These are phyloP conservation scores for Nasonia longicornis DNA, from an alignment of 1,140 invertebrate species.

Conservation along the genomic window DNA sequence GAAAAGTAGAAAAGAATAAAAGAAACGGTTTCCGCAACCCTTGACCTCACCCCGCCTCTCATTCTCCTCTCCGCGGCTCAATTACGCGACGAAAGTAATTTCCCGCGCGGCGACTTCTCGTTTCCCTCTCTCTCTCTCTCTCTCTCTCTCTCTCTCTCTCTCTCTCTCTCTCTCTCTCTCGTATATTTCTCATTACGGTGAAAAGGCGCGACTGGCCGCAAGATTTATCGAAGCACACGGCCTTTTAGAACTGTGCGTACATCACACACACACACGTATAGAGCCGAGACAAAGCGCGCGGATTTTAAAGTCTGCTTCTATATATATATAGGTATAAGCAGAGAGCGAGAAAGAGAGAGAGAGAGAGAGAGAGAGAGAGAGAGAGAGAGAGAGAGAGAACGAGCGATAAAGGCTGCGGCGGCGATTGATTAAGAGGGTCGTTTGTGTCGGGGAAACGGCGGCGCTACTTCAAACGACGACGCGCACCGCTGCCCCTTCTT, in stretches of 20 bases:
- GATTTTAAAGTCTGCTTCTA: not conserved
- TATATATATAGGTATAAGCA: not conserved
- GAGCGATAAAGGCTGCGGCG: conserved; percentile 60
- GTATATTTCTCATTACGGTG: conserved; percentile 40
- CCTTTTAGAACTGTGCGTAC: conserved; percentile 51
- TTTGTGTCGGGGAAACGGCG: conserved; percentile 60
- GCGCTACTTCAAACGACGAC: conserved; percentile 57
- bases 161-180: not conserved
- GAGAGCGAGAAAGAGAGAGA: conserved; percentile 41
- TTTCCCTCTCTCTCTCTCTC: not conserved
- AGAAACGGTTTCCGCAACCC: not conserved
- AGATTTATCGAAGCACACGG: conserved; percentile 60
- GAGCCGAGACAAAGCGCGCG: conserved; percentile 18
- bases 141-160: too few relatives aligned
- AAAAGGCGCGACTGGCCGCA: conserved; percentile 38
- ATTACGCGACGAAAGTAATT: conserved; percentile 37
- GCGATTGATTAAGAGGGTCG: conserved; percentile 68
- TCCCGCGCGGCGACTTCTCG: not conserved
- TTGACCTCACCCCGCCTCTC: not conserved
- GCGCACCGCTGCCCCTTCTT: conserved; percentile 15
- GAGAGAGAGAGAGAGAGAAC: conserved; percentile 41
- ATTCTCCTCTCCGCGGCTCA: not conserved
- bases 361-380: not conserved
- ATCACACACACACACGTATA: not conserved
- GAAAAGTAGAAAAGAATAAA: not conserved